phyloP scores from a whole-genome alignment of 2,113 vertebrate species.

The Periophthalmus modestus region DNA sequence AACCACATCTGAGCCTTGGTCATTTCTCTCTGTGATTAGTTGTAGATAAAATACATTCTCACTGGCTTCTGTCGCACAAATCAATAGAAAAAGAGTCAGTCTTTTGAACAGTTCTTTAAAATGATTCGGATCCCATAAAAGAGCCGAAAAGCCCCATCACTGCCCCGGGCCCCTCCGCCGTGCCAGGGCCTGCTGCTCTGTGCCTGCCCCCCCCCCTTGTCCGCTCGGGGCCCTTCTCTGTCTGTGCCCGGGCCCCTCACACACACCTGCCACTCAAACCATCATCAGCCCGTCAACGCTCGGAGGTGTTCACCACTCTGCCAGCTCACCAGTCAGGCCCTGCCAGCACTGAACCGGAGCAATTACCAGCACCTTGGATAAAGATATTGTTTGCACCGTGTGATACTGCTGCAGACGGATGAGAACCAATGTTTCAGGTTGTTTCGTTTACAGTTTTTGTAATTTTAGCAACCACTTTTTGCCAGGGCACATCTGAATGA shows the following conservation, averaged over 20 bases:
- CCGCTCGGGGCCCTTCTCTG: slow-evolving; percentile 3
- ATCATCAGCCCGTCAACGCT: slow-evolving; percentile 34
- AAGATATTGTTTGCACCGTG: slow-evolving; percentile 14
- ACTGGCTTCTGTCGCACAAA: too few relatives aligned
- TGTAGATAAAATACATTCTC: too few relatives aligned
- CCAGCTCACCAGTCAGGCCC: slow-evolving; percentile 39
- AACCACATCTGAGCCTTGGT: too few relatives aligned
- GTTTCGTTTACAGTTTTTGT: neutral
- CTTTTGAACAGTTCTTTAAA: too few relatives aligned
- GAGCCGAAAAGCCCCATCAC: too few relatives aligned
- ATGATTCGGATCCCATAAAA: too few relatives aligned
- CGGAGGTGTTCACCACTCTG: slow-evolving; percentile 55
- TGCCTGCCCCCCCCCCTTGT: too few relatives aligned
- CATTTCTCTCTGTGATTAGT: too few relatives aligned
- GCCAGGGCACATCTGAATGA: neutral
- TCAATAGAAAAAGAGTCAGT: too few relatives aligned
- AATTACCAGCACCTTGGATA: slow-evolving; percentile 37
- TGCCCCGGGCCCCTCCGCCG: slow-evolving; percentile 2
- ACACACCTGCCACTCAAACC: slow-evolving; percentile 59
- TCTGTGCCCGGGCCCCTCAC: neutral
- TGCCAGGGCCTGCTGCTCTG: neutral
- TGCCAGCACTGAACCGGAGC: slow-evolving; percentile 52
- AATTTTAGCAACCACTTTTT: neutral
- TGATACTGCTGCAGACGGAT: neutral
- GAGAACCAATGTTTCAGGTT: neutral